Base-by-base conservation (phyloP, 1,140 invertebrate genomes). In the Pinna nobilis region DNA sequence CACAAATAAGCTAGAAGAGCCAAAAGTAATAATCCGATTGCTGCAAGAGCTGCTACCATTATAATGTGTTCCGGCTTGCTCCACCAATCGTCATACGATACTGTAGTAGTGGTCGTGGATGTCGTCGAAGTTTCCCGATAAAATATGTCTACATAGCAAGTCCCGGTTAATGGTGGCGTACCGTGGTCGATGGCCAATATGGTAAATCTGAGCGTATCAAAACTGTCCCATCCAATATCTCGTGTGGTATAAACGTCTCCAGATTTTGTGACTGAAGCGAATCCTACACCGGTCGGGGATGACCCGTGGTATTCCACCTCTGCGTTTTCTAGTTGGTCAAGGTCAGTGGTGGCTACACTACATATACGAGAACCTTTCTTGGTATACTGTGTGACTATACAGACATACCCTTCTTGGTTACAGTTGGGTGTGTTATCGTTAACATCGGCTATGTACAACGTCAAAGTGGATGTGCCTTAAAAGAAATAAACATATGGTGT, bases 371-470 rank as follows among this genome's bases (percentile, higher is more conserved):
- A 15, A 28, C 72, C 72, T 9, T 49, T 47, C 13, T 30, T 5
- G 5, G 66, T 55, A n/a, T 57, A 64, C 13, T 74, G 72, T 9
- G 25, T 69, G 4, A 64, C 51, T 13, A 28, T 41, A 0, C 64
- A 39, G 1, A 65, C 66, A 23, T 57, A 32, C 15, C 66, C 72
- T 3, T 44, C 41, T 18, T 37, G 37, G 20, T n/a, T 39, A 47
- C 64, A 79, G 28, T 59, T 32, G 15, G 78, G 78, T 11, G 20
- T 20, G 51, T 79, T 79, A 37, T 79, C 78, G 64, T 79, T 79
- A 41, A 53, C 20, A 44, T 79, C 78, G 3, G 33, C 39, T 1
- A 79, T 66, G 67, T 61, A 74, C 15, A 79, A n/a, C 25, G 55
- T 61, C 1, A 79, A 67, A 2, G 74, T 77, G 3, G 78, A 55